A percentile compares a stretch with the other conserved stretches of the same genome.
Evolutionary conservation across 1,140 invertebrate species (phyloP).

Genomic region (Dendroctonus ponderosae): DNA sequence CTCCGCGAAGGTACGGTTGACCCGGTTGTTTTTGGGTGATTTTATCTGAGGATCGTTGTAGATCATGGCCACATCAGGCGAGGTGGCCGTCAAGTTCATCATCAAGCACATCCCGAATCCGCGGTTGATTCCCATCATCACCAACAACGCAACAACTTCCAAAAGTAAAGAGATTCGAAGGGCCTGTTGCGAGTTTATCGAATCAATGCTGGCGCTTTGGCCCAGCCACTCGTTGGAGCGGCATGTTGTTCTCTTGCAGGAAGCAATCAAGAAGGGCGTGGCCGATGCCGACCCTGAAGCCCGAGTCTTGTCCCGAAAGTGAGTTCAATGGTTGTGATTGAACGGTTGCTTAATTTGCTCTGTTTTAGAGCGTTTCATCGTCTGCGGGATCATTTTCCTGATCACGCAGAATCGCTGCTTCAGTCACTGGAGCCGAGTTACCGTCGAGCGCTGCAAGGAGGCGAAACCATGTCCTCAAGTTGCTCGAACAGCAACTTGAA

Average conservation of each 20-base stretch:
- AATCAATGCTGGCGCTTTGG: conserved; percentile 84
- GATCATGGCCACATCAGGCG: conserved; percentile 89
- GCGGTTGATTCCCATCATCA: conserved; percentile 85
- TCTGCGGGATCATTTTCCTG: conserved; percentile 88
- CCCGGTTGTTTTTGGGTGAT: too few relatives aligned
- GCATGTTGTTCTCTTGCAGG: conserved; percentile 74
- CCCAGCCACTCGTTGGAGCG: conserved; percentile 77
- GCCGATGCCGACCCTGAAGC: conserved; percentile 91
- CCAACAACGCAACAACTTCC: conserved; percentile 68
- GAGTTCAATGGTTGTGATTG: conserved; percentile 37
- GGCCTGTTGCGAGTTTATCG: conserved; percentile 79
- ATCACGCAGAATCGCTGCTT: conserved; percentile 82
- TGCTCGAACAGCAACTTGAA: conserved; percentile 57
- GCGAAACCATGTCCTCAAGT: conserved; percentile 53
- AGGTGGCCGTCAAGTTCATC: conserved; percentile 84
- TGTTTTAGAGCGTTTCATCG: conserved; percentile 80
- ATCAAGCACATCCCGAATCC: conserved; percentile 83
- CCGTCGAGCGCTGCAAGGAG: conserved; percentile 76
- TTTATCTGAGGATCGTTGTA: conserved; percentile 42
- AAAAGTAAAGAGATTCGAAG: conserved; percentile 92
- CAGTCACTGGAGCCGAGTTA: conserved; percentile 80
- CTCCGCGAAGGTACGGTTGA: conserved; percentile 78
- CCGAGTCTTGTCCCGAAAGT: conserved; percentile 71
- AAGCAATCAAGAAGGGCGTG: conserved; percentile 85
- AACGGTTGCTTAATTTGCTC: background rate